Evolutionary conservation across 2,113 vertebrate species (phyloP).

Genomic region (Microtus ochrogaster): DNA sequence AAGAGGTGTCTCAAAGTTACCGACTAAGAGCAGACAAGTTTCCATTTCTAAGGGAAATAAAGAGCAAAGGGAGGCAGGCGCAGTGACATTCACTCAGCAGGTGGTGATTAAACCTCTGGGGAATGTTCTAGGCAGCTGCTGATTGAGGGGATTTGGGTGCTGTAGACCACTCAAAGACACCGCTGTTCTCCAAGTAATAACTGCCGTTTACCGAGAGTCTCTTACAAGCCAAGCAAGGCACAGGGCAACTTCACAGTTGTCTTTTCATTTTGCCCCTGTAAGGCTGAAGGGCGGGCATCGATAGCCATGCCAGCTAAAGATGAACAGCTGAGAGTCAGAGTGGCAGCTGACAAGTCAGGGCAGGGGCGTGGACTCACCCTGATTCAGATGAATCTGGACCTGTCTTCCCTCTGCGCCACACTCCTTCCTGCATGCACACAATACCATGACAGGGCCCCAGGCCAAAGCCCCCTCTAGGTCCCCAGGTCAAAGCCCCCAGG

Average conservation of each 20-base stretch:
- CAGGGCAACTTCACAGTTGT: accelerated
- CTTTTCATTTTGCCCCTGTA: no score
- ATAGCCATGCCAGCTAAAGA: background rate
- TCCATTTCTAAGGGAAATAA: background rate
- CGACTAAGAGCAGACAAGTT: background rate
- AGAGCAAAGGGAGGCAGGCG: accelerated
- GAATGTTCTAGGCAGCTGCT: background rate
- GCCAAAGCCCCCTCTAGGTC: accelerated
- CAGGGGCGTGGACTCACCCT: background rate
- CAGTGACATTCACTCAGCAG: background rate
- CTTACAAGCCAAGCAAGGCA: background rate
- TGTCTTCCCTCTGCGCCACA: accelerated
- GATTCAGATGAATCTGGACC: accelerated
- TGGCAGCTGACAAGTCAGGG: background rate
- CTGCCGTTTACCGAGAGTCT: background rate
- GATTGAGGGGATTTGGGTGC: background rate
- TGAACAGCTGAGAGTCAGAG: background rate
- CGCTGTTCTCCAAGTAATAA: conserved; percentile 11
- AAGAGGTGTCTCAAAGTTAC: background rate
- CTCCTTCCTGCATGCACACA: accelerated
- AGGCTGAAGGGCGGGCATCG: background rate
- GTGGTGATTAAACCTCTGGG: background rate
- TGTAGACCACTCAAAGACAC: background rate
- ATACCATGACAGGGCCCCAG: no score
- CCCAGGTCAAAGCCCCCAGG: background rate